Evolutionary conservation across 37 sponge, comb jelly and placozoan species (phyloP).

Genomic region (Hormiphora californensis): DNA sequence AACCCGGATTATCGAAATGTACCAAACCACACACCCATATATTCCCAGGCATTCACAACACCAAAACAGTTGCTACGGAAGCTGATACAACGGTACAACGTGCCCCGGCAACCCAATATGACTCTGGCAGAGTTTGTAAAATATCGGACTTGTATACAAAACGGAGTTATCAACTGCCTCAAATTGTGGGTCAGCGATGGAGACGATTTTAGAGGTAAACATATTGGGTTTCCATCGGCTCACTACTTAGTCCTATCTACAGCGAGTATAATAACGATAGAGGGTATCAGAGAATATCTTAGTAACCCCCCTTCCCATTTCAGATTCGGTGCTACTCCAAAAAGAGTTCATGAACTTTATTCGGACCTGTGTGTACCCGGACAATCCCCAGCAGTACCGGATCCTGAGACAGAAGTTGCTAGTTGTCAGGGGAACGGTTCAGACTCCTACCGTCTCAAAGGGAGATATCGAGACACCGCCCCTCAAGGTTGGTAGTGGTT

Average conservation of each 20-base stretch:
- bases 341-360: slow-evolving; percentile 66
- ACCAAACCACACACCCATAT: no score
- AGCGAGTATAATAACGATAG: neutral
- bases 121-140: slow-evolving; percentile 62
- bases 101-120: slow-evolving; percentile 68
- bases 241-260: slow-evolving; percentile 49
- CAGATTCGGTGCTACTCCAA: slow-evolving; percentile 70
- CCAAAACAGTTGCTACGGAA: slow-evolving; percentile 77
- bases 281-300: neutral
- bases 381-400: slow-evolving; percentile 73
- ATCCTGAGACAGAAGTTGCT: slow-evolving; percentile 69
- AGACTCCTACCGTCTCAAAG: neutral
- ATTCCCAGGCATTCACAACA: slow-evolving; percentile 83
- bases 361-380: slow-evolving; percentile 61
- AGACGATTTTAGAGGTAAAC: slow-evolving; percentile 66
- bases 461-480: neutral
- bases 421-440: slow-evolving; percentile 61
- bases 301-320: neutral
- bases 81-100: slow-evolving; percentile 85
- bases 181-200: slow-evolving; percentile 82
- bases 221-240: neutral
- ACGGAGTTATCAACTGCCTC: slow-evolving; percentile 84
- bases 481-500: neutral
- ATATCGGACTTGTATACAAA: slow-evolving; percentile 80
- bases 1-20: no score